A percentile compares a stretch with the other conserved stretches of the same genome.
Conservation (phyloP, 2,888 invertebrate genomes). For the Synergus laeviventris region DNA sequence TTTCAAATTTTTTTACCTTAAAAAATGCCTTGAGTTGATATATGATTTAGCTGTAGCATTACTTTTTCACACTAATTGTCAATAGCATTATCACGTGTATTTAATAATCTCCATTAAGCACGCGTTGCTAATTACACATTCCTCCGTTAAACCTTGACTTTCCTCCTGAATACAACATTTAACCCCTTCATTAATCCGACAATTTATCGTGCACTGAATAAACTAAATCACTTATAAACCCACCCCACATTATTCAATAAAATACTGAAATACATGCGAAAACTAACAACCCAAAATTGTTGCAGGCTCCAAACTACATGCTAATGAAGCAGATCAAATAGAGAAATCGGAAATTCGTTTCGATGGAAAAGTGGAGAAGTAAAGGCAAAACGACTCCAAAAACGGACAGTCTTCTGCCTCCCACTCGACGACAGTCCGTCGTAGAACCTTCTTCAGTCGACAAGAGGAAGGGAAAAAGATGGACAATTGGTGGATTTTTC, state of each 20-base stretch:
- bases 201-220: conserved; percentile 26
- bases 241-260: neutral
- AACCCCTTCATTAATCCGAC: neutral
- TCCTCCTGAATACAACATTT: conserved; percentile 11
- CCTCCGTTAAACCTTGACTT: neutral
- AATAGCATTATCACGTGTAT: neutral
- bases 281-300: conserved; percentile 11
- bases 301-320: conserved; percentile 1
- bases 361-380: conserved; percentile 65
- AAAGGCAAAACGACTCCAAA: conserved; percentile 58
- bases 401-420: conserved; percentile 62
- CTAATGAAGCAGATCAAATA: conserved; percentile 30
- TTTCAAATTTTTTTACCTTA: too few relatives aligned
- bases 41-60: too few relatives aligned
- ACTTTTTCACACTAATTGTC: too few relatives aligned
- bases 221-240: neutral
- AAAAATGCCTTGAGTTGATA: too few relatives aligned
- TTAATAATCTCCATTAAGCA: conserved; percentile 26
- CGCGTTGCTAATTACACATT: conserved; percentile 7
- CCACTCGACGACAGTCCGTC: conserved; percentile 57
- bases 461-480: conserved; percentile 84
- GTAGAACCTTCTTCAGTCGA: conserved; percentile 58
- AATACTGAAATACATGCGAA: neutral
- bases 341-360: conserved; percentile 1
- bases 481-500: conserved; percentile 89